Percentiles rank a stretch among this genome's conserved stretches.
Conservation (phyloP, 2,888 invertebrate genomes). For the Agrochola macilenta region DNA sequence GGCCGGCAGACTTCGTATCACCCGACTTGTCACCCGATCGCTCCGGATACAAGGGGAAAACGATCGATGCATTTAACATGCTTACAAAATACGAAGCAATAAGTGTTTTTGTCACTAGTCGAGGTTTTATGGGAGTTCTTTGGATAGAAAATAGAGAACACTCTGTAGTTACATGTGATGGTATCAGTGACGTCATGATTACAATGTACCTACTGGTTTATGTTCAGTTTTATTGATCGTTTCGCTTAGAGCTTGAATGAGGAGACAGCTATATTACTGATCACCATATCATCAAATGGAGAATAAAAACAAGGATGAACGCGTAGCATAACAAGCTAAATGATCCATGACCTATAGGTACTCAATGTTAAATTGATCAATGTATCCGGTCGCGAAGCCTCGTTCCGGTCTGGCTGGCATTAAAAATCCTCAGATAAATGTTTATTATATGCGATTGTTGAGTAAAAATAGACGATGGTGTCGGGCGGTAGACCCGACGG, state of each 20-base stretch:
- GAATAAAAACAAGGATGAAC: conserved; percentile 18
- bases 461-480: conserved; percentile 73
- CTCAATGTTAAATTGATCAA: conserved; percentile 31
- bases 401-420: conserved; percentile 39
- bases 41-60: conserved; percentile 61
- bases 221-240: conserved; percentile 45
- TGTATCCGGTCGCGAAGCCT: conserved; percentile 38
- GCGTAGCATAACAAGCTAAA: conserved; percentile 11
- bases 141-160: conserved; percentile 10
- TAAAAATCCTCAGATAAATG: conserved; percentile 58
- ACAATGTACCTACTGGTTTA: conserved; percentile 37
- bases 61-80: conserved; percentile 73
- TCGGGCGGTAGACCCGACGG: conserved; percentile 82
- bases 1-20: conserved; percentile 70
- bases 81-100: conserved; percentile 67
- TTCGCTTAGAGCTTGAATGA: conserved; percentile 24
- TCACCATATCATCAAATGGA: conserved; percentile 9
- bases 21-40: conserved; percentile 70
- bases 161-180: conserved; percentile 14
- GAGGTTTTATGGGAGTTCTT: conserved; percentile 42
- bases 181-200: conserved; percentile 17
- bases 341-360: conserved; percentile 17
- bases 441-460: conserved; percentile 68
- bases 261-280: conserved; percentile 19
- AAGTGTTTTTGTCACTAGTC: conserved; percentile 46